Evolutionary conservation across 2,113 vertebrate species (phyloP).

Genomic region (Crotalus viridis): DNA sequence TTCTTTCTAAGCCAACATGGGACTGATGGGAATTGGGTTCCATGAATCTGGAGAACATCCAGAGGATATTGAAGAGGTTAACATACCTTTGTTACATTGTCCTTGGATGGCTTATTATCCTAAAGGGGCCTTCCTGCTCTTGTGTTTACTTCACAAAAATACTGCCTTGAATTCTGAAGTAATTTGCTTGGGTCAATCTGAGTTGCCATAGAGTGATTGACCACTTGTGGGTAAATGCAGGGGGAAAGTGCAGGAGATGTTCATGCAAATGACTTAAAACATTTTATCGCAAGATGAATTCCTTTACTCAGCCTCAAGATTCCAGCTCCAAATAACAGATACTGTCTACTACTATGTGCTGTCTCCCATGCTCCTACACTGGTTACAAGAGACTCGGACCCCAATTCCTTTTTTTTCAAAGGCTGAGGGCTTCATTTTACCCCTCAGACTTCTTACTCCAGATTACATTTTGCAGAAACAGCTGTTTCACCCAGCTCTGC

Average conservation of each 20-base stretch:
- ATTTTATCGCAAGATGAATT: background rate
- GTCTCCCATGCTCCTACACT: fast-evolving
- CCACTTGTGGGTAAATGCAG: background rate
- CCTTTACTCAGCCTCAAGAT: background rate
- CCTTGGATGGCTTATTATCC: background rate
- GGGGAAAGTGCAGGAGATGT: background rate
- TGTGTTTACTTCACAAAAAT: background rate
- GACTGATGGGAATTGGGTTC: background rate
- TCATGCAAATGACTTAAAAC: background rate
- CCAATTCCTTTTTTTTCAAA: background rate
- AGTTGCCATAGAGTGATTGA: background rate
- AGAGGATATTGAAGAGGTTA: background rate
- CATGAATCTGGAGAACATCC: background rate
- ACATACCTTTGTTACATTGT: background rate
- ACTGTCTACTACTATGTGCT: background rate
- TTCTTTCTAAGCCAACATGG: background rate
- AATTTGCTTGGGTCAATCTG: background rate
- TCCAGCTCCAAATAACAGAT: background rate
- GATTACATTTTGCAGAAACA: fast-evolving
- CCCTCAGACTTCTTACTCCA: background rate
- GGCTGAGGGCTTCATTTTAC: background rate
- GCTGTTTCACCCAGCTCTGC: background rate
- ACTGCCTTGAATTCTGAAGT: background rate
- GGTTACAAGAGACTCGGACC: background rate
- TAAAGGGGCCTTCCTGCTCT: background rate